Base-by-base conservation (phyloP, 2,888 invertebrate species). In the Anagyrus pseudococci region DNA sequence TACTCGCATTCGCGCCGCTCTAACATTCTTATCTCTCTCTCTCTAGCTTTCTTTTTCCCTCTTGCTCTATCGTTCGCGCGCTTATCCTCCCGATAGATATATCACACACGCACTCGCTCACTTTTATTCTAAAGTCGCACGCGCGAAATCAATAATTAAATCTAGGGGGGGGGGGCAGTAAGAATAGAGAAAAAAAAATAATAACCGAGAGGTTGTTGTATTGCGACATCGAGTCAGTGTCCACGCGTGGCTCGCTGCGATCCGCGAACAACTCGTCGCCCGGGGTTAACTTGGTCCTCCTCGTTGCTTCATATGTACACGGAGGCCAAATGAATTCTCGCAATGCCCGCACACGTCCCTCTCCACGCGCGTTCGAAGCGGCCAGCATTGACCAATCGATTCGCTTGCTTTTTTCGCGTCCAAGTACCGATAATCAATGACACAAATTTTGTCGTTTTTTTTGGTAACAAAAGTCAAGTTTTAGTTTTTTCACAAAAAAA, bases 21-120 rank as follows among this genome's bases (percentile, higher is more conserved):
- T 17, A 44, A 25, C 61, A 25, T 62, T 59, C 60, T 53, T 63
- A 62, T 63, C 63, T 68, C 66, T 64, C 67, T 59, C 68, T 70
- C 67, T 68, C 54, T 66, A 62, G 57, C 55, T 46, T 64, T 66
- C 65, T 62, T 64, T 29, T n/a, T 53, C 26, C 20, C 17, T 41
- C 4, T 40, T 20, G 8, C 13, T 20, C 26, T 22, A 23, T 25
- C 52, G n/a, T 26, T 29, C 48, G 15, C 10, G 13, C 47, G 22
- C 15, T 1, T 37, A 37, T 55, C 33, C 20, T 57, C 41, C 41
- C 46, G 3, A 15, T 57, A 4, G 29, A 44, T 33, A 47, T 48
- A 46, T 37, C n/a, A n/a, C n/a, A 15, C 19, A 66, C 61, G 58
- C 59, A 64, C 67, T 66, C 58, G 29, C 10, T 29, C 29, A 29